Conservation (phyloP, 2,113 vertebrate genomes). For the Anguilla rostrata region DNA sequence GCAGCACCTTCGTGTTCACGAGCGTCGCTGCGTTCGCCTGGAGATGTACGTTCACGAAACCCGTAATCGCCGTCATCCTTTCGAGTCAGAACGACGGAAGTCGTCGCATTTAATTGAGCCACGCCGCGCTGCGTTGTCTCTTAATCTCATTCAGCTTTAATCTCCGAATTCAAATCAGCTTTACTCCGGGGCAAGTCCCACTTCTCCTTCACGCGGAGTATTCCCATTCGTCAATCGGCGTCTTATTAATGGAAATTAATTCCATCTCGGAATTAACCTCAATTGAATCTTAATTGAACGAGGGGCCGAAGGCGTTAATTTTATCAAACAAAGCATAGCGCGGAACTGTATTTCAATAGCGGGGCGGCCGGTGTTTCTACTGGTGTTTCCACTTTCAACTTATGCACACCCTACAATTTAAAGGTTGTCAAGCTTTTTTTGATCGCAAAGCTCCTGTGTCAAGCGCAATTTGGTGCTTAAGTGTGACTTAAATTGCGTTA, state of each 20-base stretch:
- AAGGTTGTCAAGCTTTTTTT: background rate
- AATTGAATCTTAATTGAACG: slow-evolving; percentile 4
- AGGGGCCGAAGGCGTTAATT: background rate
- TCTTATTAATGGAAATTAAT: slow-evolving; percentile 23
- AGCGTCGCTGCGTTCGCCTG: background rate
- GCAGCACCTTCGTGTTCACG: background rate
- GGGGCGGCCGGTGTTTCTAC: background rate
- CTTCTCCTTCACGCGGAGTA: slow-evolving; percentile 1
- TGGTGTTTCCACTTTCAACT: background rate
- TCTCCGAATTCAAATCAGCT: background rate
- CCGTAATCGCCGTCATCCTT: background rate
- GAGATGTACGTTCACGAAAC: background rate
- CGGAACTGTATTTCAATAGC: background rate
- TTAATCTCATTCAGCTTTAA: slow-evolving; percentile 10
- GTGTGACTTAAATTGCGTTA: background rate
- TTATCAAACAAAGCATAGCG: background rate
- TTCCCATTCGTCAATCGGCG: slow-evolving; percentile 7
- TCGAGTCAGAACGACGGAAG: background rate
- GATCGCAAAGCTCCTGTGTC: background rate
- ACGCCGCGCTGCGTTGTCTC: background rate
- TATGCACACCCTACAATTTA: background rate
- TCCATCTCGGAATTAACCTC: slow-evolving; percentile 5
- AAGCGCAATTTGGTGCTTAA: background rate
- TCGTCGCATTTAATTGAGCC: background rate
- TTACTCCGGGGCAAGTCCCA: background rate